Evolutionary conservation across 2,888 invertebrate genomes (phyloP), one percentile per base, ranked within the genome.

Genomic region (Tuta absoluta): DNA sequence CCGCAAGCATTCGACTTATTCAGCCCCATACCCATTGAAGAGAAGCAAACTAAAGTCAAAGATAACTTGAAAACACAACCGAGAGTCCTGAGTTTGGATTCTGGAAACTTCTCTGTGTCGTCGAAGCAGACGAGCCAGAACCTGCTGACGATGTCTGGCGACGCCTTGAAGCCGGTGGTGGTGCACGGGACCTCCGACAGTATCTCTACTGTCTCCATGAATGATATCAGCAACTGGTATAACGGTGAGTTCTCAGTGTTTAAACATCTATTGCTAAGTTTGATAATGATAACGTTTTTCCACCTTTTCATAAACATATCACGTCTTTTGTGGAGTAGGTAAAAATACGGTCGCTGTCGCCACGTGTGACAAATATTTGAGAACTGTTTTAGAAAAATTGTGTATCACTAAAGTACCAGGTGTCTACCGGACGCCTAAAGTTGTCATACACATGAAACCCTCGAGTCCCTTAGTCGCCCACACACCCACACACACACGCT

Each of bases 211-310:
- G 92, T 92, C 19, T 92, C 93, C 17, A 92, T 93, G 81, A 92
- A 92, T 71, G 94, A 95, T 82, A 92, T 95, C 56, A 95, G 94
- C 74, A 93, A 92, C 67, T 95, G 95, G 95, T 93, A 94, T 78
- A 93, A 94, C 91, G 91, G 89, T 87, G 62, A 81, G 84, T 74
- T 14, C 12, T 11, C 10, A 23, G 8, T 45, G 4, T n/a, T n/a
- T 28, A 28, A 28, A 28, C 5, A 4, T 28, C 28, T n/a, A n/a
- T n/a, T n/a, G n/a, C n/a, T n/a, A n/a, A n/a, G n/a, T n/a, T n/a
- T n/a, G n/a, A n/a, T n/a, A n/a, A n/a, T n/a, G n/a, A n/a, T n/a
- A n/a, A n/a, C n/a, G n/a, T n/a, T n/a, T n/a, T n/a, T n/a, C n/a
- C n/a, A n/a, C n/a, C n/a, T n/a, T n/a, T n/a, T n/a, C n/a, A n/a